Conservation (phyloP, 2,888 invertebrate genomes). For the Troides aeacus region DNA sequence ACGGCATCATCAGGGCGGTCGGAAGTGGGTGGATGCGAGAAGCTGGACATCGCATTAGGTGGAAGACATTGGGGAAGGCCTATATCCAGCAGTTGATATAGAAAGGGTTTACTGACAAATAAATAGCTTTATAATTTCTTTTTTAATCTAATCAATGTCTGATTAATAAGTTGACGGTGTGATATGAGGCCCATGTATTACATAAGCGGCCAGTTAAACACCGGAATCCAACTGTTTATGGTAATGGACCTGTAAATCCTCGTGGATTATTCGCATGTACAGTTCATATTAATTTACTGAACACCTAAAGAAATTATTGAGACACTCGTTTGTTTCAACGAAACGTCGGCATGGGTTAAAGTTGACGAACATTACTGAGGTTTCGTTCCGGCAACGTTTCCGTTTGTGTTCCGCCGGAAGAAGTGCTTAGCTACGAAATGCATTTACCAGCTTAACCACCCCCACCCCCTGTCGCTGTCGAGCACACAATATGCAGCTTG, state of each 20-base stretch:
- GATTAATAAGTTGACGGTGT: neutral
- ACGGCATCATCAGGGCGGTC: too few relatives aligned
- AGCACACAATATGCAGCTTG: neutral
- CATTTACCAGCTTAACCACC: neutral
- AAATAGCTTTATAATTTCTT: neutral
- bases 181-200: neutral
- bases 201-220: conserved; percentile 15
- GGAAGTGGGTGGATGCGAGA: too few relatives aligned
- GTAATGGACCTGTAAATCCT: conserved; percentile 18
- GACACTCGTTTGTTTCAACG: too few relatives aligned
- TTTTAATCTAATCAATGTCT: neutral
- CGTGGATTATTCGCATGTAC: conserved; percentile 7
- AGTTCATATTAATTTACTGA: conserved; percentile 11
- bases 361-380: too few relatives aligned
- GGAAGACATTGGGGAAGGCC: too few relatives aligned
- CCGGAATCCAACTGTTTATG: conserved; percentile 17
- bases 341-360: too few relatives aligned
- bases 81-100: too few relatives aligned
- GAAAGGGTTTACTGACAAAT: neutral
- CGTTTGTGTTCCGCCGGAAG: neutral
- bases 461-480: neutral
- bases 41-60: too few relatives aligned
- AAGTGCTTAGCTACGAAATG: neutral
- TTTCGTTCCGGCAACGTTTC: neutral
- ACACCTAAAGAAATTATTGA: too few relatives aligned